These are phyloP conservation scores for Callyntrura guangdongensis DNA, from an alignment of 2,888 invertebrate species.

Conservation along the genomic window DNA sequence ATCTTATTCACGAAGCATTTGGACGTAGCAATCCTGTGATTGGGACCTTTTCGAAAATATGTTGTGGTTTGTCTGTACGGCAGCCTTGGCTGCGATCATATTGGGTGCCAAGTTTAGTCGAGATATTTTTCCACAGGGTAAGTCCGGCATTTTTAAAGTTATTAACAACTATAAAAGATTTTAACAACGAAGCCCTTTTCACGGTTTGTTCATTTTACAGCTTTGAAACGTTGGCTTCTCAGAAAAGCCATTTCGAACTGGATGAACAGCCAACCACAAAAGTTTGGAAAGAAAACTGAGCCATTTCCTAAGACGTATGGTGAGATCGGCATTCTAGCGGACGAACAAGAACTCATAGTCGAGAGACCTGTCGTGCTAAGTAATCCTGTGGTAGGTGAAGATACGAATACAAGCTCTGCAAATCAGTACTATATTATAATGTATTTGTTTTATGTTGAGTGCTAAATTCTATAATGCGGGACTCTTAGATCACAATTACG, in stretches of 20 bases:
- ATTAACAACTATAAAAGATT: neutral
- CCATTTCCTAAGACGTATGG: slow-evolving; percentile 56
- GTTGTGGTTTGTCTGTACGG: slow-evolving; percentile 75
- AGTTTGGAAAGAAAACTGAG: slow-evolving; percentile 59
- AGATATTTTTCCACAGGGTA: slow-evolving; percentile 82
- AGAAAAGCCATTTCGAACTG: slow-evolving; percentile 80
- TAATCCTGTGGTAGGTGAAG: slow-evolving; percentile 65
- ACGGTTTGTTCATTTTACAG: slow-evolving; percentile 72
- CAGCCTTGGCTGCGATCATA: slow-evolving; percentile 76
- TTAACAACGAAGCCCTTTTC: too few relatives aligned
- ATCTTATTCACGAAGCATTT: neutral
- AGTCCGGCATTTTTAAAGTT: slow-evolving; percentile 50
- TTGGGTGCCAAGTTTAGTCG: slow-evolving; percentile 77
- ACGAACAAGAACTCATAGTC: slow-evolving; percentile 71
- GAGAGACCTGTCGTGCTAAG: slow-evolving; percentile 73
- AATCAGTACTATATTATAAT: too few relatives aligned
- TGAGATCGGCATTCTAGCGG: slow-evolving; percentile 78
- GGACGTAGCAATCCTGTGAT: too few relatives aligned
- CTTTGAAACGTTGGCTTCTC: slow-evolving; percentile 77
- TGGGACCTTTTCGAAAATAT: too few relatives aligned
- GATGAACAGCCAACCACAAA: slow-evolving; percentile 76
- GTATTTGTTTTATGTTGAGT: too few relatives aligned
- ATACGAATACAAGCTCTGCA: too few relatives aligned
- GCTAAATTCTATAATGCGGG: too few relatives aligned
- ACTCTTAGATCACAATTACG: too few relatives aligned